A percentile compares a stretch with the other conserved stretches of the same genome.
phyloP scores from a whole-genome alignment of 1,140 invertebrate species.

The Bombus waltoni region DNA sequence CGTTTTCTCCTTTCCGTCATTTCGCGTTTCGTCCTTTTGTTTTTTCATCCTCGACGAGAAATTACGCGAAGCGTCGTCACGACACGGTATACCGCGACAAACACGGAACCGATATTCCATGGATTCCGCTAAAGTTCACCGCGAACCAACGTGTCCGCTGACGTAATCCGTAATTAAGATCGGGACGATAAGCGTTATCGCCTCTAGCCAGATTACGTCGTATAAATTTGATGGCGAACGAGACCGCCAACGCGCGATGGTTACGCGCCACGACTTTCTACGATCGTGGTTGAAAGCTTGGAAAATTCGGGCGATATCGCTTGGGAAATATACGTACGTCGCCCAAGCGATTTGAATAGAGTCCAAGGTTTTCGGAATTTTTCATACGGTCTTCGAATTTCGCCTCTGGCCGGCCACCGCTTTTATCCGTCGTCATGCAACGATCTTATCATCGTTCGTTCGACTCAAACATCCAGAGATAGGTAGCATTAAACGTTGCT shows the following conservation, averaged over 20 bases:
- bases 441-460: too few relatives aligned
- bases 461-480: too few relatives aligned
- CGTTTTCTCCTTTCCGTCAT: background rate
- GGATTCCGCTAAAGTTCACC: background rate
- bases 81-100: background rate
- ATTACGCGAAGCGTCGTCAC: background rate
- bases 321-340: background rate
- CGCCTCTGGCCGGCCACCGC: too few relatives aligned
- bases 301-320: background rate
- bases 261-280: background rate
- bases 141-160: background rate
- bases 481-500: too few relatives aligned
- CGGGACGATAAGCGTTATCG: slow-evolving; percentile 4
- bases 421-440: too few relatives aligned
- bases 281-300: background rate
- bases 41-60: too few relatives aligned
- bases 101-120: background rate
- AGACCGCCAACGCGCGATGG: background rate
- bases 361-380: background rate
- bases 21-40: background rate
- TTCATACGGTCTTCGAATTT: background rate
- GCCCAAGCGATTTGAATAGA: background rate
- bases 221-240: background rate
- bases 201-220: background rate
- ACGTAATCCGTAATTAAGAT: background rate